Evolutionary conservation across 1,140 invertebrate species (phyloP).

Genomic region (Pantala flavescens): DNA sequence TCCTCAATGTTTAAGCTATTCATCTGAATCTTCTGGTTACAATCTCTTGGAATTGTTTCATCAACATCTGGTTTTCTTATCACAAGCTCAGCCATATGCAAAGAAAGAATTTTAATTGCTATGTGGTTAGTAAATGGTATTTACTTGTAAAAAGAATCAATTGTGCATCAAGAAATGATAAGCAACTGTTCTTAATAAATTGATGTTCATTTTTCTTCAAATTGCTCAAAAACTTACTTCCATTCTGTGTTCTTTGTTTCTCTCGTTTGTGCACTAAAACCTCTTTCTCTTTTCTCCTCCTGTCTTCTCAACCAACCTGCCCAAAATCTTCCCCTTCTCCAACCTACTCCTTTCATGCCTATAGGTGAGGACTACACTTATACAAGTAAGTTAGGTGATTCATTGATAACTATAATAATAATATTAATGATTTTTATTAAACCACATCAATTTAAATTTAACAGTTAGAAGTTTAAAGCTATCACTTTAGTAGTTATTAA

Average conservation of each 20-base stretch:
- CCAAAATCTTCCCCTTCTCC: constrained; percentile 11
- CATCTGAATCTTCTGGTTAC: constrained; percentile 9
- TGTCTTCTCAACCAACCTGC: constrained; percentile 15
- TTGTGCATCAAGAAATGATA: constrained; percentile 1
- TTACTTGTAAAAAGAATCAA: not conserved
- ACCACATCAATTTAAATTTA: not conserved
- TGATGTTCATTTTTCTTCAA: not conserved
- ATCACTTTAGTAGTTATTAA: not conserved
- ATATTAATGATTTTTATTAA: not conserved
- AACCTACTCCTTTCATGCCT: constrained; percentile 12
- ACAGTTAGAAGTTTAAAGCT: constrained; percentile 13
- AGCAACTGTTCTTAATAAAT: not conserved
- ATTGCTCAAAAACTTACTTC: not conserved
- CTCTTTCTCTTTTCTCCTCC: constrained; percentile 5
- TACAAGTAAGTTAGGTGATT: constrained; percentile 31
- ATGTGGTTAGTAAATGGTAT: constrained; percentile 2
- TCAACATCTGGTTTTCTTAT: not conserved
- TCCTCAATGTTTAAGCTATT: not conserved
- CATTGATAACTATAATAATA: constrained; percentile 12
- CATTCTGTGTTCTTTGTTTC: constrained; percentile 5
- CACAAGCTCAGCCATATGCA: not conserved
- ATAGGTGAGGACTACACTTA: constrained; percentile 30
- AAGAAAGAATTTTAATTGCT: not conserved
- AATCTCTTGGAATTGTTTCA: constrained; percentile 2
- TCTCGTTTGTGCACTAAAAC: constrained; percentile 6